These are phyloP conservation scores for Phenganax marumi DNA, from an alignment of 92 coral and sea anemone genomes.

Conservation along the genomic window DNA sequence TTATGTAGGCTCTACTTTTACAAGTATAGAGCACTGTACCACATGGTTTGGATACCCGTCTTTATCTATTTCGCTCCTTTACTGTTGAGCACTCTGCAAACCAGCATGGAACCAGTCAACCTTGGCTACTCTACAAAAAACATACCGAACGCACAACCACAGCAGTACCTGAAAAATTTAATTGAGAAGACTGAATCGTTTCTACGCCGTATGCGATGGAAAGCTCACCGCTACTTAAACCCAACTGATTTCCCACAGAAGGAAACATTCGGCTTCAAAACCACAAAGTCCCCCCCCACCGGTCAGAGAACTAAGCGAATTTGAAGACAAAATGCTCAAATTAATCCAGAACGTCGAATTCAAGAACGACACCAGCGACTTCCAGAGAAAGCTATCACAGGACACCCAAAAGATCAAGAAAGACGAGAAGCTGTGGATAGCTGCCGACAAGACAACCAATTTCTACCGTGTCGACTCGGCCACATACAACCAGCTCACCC, in stretches of 20 bases:
- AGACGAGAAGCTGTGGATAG: background rate
- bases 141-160: conserved; percentile 1
- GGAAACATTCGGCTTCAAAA: background rate
- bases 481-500: conserved; percentile 15
- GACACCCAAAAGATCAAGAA: conserved; percentile 21
- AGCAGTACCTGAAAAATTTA: conserved; percentile 6
- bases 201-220: conserved; percentile 44
- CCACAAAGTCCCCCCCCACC: background rate
- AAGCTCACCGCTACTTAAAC: conserved; percentile 4
- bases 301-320: conserved; percentile 9
- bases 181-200: conserved; percentile 32
- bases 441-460: conserved; percentile 32
- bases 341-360: conserved; percentile 26
- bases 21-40: conserved; percentile 2
- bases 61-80: conserved; percentile 42
- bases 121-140: conserved; percentile 15
- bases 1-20: no score
- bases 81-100: conserved; percentile 44
- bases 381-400: conserved; percentile 28
- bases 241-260: background rate
- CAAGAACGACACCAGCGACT: conserved; percentile 23
- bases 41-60: background rate
- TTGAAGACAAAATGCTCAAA: conserved; percentile 34
- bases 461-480: conserved; percentile 10
- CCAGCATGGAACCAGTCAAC: conserved; percentile 33